Base-by-base conservation (phyloP, 2,888 invertebrate species). In the Pardosa pseudoannulata region DNA sequence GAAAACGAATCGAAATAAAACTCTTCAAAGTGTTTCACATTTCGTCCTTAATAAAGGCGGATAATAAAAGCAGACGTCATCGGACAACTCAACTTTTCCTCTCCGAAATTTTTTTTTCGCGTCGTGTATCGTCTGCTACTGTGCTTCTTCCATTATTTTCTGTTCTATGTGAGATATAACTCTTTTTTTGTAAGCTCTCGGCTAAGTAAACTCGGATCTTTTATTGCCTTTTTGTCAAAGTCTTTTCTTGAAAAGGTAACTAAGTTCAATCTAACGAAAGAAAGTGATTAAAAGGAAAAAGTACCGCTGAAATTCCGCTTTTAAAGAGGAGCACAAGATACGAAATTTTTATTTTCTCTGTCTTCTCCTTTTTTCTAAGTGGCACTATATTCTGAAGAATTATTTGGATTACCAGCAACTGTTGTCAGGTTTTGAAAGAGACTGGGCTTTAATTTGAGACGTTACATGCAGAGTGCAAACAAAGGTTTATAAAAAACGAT, bases 61-160 rank as follows among this genome's bases (percentile, higher is more conserved):
- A 78, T 78, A 83, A 83, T 83, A 83, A 83, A 83, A 83, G 83
- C 83, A 83, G 83, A 83, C 83, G 83, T 83, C 83, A 83, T 83
- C 83, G 67, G 64, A 83, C 83, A 83, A 78, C 83, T 83, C 83
- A 78, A 83, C 83, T 78, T 36, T 50, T 36, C 19, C 75, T 83
- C 81, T 62, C 64, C 32, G 56, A 56, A 70, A n/a, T 71, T 79
- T 79, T 70, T 75, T 75, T 70, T 72, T 76, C 67, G 64, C 39
- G 67, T 68, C 64, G 6, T 50, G 50, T 50, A 23, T 67, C 74
- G 56, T 68, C 73, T 31, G 27, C 36, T 71, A 71, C 65, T 39
- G 9, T 46, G 23, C 74, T 82, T 82, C 82, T 83, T 72, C 67
- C 78, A 67, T 83, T 83, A 83, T 83, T 83, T 71, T 83, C 83